A percentile compares a stretch with the other conserved stretches of the same genome.
phyloP scores from a whole-genome alignment of 1,140 invertebrate genomes.

The Aphelenchoides besseyi region DNA sequence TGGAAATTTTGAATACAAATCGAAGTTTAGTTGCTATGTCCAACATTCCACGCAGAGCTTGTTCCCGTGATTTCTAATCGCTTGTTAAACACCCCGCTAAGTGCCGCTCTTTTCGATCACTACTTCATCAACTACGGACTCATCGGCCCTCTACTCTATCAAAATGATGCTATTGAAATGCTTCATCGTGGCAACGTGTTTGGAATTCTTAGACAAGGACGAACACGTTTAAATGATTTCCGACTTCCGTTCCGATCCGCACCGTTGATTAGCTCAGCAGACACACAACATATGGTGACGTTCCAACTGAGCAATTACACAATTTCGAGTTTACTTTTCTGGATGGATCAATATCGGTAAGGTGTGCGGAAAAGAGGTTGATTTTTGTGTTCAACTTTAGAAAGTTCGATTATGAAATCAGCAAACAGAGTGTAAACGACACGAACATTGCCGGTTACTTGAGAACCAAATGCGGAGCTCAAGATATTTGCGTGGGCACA shows the following conservation, averaged over 20 bases:
- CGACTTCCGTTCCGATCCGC: slow-evolving; percentile 54
- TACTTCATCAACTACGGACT: slow-evolving; percentile 62
- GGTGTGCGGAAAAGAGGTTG: neutral
- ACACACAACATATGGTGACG: slow-evolving; percentile 52
- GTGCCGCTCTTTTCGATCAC: slow-evolving; percentile 60
- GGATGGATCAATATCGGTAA: slow-evolving; percentile 56
- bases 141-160: slow-evolving; percentile 46
- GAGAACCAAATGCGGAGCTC: slow-evolving; percentile 56
- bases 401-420: slow-evolving; percentile 63
- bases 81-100: slow-evolving; percentile 57
- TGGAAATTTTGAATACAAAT: neutral
- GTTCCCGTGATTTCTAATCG: slow-evolving; percentile 58
- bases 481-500: slow-evolving; percentile 60
- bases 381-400: too few species aligned
- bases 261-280: slow-evolving; percentile 36
- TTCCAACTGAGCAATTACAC: slow-evolving; percentile 61
- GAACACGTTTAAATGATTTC: slow-evolving; percentile 61
- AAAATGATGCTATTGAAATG: slow-evolving; percentile 39
- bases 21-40: slow-evolving; percentile 58
- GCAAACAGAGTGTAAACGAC: slow-evolving; percentile 54
- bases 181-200: slow-evolving; percentile 60
- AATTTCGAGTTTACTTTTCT: slow-evolving; percentile 56
- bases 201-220: slow-evolving; percentile 58
- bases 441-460: slow-evolving; percentile 55
- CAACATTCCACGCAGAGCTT: slow-evolving; percentile 55